These are phyloP conservation scores for Plestiodon gilberti DNA, from an alignment of 2,113 vertebrate genomes.

Conservation along the genomic window DNA sequence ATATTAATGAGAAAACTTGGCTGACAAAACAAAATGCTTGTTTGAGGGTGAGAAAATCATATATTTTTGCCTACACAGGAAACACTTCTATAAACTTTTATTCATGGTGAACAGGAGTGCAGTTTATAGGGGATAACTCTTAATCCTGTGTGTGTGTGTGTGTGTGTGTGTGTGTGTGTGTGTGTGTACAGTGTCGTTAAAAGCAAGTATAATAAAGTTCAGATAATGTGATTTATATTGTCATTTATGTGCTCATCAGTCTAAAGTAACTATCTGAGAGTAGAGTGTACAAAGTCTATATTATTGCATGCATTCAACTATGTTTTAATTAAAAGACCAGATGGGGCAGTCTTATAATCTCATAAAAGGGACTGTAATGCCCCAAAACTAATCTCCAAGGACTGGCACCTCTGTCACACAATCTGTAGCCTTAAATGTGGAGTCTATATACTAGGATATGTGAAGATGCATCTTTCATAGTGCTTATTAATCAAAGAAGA, in stretches of 20 bases:
- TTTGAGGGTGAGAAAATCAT: background rate
- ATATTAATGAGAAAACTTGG: background rate
- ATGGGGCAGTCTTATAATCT: slow-evolving; percentile 19
- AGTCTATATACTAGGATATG: background rate
- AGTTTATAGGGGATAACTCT: background rate
- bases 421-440: background rate
- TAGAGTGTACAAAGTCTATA: background rate
- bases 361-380: slow-evolving; percentile 47
- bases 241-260: background rate
- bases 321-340: slow-evolving; percentile 50
- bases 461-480: background rate
- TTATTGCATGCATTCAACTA: slow-evolving; percentile 37
- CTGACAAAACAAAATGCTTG: background rate
- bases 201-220: background rate
- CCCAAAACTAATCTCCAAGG: slow-evolving; percentile 25
- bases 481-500: background rate
- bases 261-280: background rate
- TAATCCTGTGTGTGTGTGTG: background rate
- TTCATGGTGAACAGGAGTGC: background rate
- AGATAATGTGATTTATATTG: background rate
- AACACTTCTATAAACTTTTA: background rate
- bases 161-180: too few species aligned
- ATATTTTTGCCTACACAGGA: background rate
- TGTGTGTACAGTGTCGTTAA: background rate
- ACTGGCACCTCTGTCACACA: background rate